Conservation (phyloP, 2,888 invertebrate genomes). For the Balanococcus diminutus region DNA sequence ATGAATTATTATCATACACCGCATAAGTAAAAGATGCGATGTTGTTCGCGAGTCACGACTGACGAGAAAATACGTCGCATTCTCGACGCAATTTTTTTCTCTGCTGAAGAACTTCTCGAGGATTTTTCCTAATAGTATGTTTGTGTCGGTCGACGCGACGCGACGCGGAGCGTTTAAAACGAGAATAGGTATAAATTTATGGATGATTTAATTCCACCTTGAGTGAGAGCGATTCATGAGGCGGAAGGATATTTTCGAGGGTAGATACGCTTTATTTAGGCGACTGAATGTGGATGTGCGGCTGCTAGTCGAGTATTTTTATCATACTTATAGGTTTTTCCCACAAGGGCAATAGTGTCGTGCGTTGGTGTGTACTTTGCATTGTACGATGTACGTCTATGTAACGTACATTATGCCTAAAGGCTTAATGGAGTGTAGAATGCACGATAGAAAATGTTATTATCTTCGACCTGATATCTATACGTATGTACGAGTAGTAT, state of each 20-base stretch:
- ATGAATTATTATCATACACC: too few species aligned
- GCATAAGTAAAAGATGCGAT: too few species aligned
- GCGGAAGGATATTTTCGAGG: constrained; percentile 7
- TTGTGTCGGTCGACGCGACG: background rate
- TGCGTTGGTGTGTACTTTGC: background rate
- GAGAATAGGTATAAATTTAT: background rate
- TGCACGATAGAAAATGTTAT: constrained; percentile 19
- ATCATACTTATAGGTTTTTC: too few species aligned
- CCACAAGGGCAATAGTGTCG: too few species aligned
- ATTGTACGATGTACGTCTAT: background rate
- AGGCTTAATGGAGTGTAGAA: constrained; percentile 40
- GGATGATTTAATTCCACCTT: constrained; percentile 8
- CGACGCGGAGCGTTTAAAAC: background rate
- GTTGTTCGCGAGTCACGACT: background rate
- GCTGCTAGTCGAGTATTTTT: background rate
- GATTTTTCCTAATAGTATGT: background rate
- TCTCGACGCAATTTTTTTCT: background rate
- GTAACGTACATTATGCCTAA: background rate
- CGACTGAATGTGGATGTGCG: background rate
- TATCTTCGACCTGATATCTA: constrained; percentile 31
- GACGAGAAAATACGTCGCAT: background rate
- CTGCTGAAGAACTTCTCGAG: too few species aligned
- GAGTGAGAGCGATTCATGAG: background rate
- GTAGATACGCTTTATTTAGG: background rate
- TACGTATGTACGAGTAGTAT: background rate